These are phyloP conservation scores for Hydrozoanthus tunicans DNA, from an alignment of 64 coral and sea anemone genomes.

Conservation along the genomic window DNA sequence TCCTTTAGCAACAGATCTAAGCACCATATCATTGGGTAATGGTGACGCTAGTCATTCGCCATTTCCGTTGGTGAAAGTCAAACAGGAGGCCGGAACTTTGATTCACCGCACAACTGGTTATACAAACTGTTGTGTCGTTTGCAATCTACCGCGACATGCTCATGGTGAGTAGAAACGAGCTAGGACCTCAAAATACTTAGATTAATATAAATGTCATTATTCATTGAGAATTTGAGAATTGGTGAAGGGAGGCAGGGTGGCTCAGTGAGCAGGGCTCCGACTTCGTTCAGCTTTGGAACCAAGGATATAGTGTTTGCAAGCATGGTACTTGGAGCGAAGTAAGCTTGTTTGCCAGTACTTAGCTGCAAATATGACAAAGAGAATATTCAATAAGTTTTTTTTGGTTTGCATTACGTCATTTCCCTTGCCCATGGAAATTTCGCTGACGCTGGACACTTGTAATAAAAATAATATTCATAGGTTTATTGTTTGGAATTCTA, in stretches of 20 bases:
- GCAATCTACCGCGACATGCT: slow-evolving; percentile 63
- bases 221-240: too few relatives aligned
- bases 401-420: slow-evolving; percentile 43
- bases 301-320: too few relatives aligned
- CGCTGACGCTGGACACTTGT: slow-evolving; percentile 17
- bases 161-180: slow-evolving; percentile 18
- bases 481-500: slow-evolving; percentile 20
- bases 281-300: too few relatives aligned
- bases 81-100: slow-evolving; percentile 14
- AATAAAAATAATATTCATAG: slow-evolving; percentile 9
- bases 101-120: slow-evolving; percentile 78
- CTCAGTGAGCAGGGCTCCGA: too few relatives aligned
- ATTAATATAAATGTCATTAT: too few relatives aligned
- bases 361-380: slow-evolving; percentile 41
- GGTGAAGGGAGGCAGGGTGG: too few relatives aligned
- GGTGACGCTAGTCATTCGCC: background rate
- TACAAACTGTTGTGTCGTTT: slow-evolving; percentile 79
- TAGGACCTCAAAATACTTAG: too few relatives aligned
- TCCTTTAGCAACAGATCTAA: background rate
- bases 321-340: too few relatives aligned
- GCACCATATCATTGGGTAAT: background rate
- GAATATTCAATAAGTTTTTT: slow-evolving; percentile 61
- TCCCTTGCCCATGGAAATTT: slow-evolving; percentile 31
- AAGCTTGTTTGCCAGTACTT: background rate
- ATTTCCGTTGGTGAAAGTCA: background rate